Evolutionary conservation across 2,888 invertebrate species (phyloP).

Genomic region (Drosophila fungiperda): DNA sequence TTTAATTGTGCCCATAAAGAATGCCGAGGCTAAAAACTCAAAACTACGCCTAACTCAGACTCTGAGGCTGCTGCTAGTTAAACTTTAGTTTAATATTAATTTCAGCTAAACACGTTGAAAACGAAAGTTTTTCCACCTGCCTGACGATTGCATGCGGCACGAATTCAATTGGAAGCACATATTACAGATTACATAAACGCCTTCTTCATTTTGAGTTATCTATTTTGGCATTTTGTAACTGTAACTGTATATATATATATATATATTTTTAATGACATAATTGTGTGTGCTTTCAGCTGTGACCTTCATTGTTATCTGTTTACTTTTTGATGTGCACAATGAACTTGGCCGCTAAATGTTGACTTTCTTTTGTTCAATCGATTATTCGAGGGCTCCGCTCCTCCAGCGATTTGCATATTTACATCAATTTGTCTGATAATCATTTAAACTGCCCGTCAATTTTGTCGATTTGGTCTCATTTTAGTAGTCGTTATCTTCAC

Average conservation of each 20-base stretch:
- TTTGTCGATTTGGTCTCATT: constrained; percentile 35
- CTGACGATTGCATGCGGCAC: constrained; percentile 64
- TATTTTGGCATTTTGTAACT: background rate
- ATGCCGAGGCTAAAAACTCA: constrained; percentile 52
- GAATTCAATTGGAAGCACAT: constrained; percentile 35
- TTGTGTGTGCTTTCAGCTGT: constrained; percentile 19
- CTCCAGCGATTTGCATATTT: constrained; percentile 48
- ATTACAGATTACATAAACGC: constrained; percentile 46
- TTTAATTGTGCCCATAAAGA: constrained; percentile 79
- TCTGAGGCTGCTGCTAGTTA: constrained; percentile 8
- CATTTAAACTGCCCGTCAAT: constrained; percentile 43
- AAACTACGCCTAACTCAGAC: background rate
- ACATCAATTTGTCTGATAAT: constrained; percentile 62
- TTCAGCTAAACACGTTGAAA: constrained; percentile 36
- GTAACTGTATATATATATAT: no score
- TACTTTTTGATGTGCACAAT: constrained; percentile 51
- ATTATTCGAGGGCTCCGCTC: background rate
- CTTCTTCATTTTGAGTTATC: background rate
- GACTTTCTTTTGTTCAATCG: constrained; percentile 68
- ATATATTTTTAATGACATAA: constrained; percentile 38
- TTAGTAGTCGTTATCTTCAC: constrained; percentile 23
- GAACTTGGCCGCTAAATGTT: constrained; percentile 67
- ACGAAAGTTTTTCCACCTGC: constrained; percentile 56
- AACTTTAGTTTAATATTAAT: background rate
- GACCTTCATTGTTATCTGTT: constrained; percentile 41